A percentile compares a stretch with the other conserved stretches of the same genome.
phyloP scores from a whole-genome alignment of 2,797 vertebrate species.

The Eleutherodactylus coqui region DNA sequence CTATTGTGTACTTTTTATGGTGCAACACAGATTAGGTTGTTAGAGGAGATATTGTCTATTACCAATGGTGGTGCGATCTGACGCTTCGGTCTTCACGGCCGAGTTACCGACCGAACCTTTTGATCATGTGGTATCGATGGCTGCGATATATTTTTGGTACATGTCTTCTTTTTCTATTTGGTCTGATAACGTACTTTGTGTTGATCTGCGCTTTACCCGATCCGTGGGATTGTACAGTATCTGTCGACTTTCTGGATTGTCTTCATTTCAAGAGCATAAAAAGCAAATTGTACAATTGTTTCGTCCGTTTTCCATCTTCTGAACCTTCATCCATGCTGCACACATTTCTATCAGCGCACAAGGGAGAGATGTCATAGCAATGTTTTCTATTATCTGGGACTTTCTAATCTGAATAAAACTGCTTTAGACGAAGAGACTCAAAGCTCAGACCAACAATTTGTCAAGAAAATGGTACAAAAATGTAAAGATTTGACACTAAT shows the following conservation, averaged over 20 bases:
- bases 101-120: constrained; percentile 37
- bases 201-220: constrained; percentile 4
- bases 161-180: constrained; percentile 54
- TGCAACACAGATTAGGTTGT: constrained; percentile 45
- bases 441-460: background rate
- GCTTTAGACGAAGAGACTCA: background rate
- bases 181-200: constrained; percentile 48
- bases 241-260: background rate
- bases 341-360: background rate
- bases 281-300: background rate
- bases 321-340: constrained; percentile 4
- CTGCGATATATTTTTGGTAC: constrained; percentile 54
- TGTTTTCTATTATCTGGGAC: background rate
- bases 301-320: constrained; percentile 6
- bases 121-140: constrained; percentile 16
- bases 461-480: background rate
- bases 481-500: too few relatives aligned
- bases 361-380: background rate
- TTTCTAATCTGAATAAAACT: background rate
- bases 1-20: background rate
- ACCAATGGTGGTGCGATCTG: constrained; percentile 12
- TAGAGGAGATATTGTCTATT: constrained; percentile 43
- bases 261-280: background rate
- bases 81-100: background rate
- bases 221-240: constrained; percentile 29